phyloP scores from a whole-genome alignment of 2,888 invertebrate genomes.

The Axea sp. region DNA sequence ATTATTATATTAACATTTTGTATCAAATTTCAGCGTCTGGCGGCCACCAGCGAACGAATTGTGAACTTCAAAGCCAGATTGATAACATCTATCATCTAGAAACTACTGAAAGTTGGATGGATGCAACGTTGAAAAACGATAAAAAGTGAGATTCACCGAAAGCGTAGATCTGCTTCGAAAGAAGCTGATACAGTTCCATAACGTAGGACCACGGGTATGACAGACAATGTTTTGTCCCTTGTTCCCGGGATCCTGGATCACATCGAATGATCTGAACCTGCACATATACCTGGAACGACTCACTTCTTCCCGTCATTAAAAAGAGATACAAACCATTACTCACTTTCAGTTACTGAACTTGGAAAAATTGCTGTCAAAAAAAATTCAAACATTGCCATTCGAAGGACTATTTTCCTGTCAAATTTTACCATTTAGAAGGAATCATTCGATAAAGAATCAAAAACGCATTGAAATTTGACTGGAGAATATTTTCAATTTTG shows the following conservation, averaged over 20 bases:
- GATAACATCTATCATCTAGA: conserved; percentile 92
- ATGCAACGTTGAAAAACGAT: conserved; percentile 13
- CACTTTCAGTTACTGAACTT: conserved; percentile 1
- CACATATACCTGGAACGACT: conserved; percentile 10
- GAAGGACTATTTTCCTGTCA: conserved; percentile 23
- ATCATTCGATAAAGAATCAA: conserved; percentile 3
- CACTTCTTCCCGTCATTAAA: conserved; percentile 4
- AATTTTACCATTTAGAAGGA: conserved; percentile 12
- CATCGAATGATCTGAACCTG: conserved; percentile 27
- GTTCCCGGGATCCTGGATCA: conserved; percentile 73
- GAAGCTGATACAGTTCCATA: conserved; percentile 15
- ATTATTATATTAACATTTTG: too few species aligned
- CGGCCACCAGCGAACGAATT: conserved; percentile 93
- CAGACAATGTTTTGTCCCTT: conserved; percentile 72
- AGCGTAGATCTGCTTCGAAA: conserved; percentile 12
- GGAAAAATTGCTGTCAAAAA: not conserved
- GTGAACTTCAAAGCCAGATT: conserved; percentile 96
- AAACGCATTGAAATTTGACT: conserved; percentile 19
- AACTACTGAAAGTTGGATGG: conserved; percentile 34
- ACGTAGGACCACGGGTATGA: conserved; percentile 73
- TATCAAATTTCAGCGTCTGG: conserved; percentile 83
- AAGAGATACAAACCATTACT: conserved; percentile 5
- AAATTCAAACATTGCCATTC: conserved; percentile 38
- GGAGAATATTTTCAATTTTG: conserved; percentile 12
- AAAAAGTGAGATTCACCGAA: conserved; percentile 23